phyloP scores from a whole-genome alignment of 1,140 invertebrate genomes.

The Portunus trituberculatus region DNA sequence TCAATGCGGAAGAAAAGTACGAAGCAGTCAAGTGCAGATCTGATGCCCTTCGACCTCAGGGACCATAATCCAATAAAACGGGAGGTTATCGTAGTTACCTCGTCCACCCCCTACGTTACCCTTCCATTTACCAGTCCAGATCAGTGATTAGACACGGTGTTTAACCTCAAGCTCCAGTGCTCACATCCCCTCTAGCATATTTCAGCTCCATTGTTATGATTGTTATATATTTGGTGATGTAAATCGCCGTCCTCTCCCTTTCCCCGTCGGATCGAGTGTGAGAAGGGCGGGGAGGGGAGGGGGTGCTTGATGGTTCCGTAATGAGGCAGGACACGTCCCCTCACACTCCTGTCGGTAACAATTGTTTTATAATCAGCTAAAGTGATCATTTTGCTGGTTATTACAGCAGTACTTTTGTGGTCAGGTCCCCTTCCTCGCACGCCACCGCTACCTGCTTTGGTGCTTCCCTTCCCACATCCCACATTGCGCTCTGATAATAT shows the following conservation, averaged over 20 bases:
- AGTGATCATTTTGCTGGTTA: background rate
- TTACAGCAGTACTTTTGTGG: background rate
- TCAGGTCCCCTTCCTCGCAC: background rate
- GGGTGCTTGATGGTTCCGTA: background rate
- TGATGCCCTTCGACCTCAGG: background rate
- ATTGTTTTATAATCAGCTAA: conserved; percentile 15
- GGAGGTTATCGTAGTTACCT: background rate
- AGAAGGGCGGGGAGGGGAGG: background rate
- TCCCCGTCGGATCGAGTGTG: background rate
- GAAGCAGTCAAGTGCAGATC: background rate
- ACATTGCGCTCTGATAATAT: background rate
- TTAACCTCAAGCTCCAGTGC: background rate
- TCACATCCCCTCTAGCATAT: conserved; percentile 20
- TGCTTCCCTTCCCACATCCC: background rate
- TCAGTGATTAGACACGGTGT: conserved; percentile 21
- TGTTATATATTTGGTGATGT: conserved; percentile 4
- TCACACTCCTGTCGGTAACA: background rate
- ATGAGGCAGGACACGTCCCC: background rate
- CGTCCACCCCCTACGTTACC: background rate
- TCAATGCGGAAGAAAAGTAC: background rate
- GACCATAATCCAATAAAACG: background rate
- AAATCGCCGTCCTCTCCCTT: conserved; percentile 1
- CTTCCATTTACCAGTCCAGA: background rate
- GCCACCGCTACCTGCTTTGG: background rate
- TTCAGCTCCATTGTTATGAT: background rate